Evolutionary conservation across 2,113 vertebrate genomes (phyloP).

Genomic region (Ptilonorhynchus violaceus): DNA sequence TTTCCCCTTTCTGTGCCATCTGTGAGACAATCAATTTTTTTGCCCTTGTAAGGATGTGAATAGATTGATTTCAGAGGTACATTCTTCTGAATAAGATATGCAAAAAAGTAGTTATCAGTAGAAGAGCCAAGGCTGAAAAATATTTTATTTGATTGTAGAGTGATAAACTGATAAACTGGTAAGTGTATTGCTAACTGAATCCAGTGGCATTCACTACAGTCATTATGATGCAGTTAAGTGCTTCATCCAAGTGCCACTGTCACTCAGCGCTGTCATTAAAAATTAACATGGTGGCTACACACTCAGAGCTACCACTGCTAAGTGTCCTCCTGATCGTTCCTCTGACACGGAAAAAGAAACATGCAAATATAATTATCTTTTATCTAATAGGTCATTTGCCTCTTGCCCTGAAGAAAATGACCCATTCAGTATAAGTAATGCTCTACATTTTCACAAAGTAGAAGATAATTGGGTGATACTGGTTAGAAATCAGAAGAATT

Average conservation of each 20-base stretch:
- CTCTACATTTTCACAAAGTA: neutral
- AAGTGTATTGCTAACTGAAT: neutral
- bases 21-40: neutral
- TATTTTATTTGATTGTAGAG: neutral
- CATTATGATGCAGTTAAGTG: neutral
- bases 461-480: neutral
- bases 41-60: neutral
- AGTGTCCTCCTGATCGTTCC: neutral
- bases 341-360: neutral
- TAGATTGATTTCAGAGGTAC: neutral
- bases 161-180: neutral
- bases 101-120: neutral
- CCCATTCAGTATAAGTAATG: neutral
- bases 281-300: fast-evolving
- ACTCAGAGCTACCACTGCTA: neutral
- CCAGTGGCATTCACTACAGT: no score
- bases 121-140: neutral
- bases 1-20: neutral
- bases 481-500: neutral
- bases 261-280: neutral
- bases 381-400: neutral
- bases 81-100: neutral
- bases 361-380: neutral
- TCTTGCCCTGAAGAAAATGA: neutral
- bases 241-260: neutral